A percentile compares a stretch with the other conserved stretches of the same genome.
phyloP scores from a whole-genome alignment of 1,140 invertebrate genomes.

The Bactericera cockerelli region DNA sequence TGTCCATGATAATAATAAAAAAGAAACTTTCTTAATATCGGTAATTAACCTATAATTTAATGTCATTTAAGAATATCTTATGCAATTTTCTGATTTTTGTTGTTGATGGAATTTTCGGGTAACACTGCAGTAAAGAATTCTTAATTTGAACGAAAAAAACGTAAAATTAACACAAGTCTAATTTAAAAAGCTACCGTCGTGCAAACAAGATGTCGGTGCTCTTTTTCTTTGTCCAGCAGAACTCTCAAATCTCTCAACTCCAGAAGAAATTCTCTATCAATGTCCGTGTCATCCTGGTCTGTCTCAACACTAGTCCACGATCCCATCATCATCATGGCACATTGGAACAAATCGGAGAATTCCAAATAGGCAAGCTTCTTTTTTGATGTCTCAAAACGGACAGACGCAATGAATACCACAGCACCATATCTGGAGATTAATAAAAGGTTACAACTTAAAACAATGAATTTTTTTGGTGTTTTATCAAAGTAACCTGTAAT shows the following conservation, averaged over 20 bases:
- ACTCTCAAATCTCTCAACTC: conserved; percentile 72
- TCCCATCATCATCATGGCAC: conserved; percentile 75
- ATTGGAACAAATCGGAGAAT: conserved; percentile 75
- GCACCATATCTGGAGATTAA: conserved; percentile 68
- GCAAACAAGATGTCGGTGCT: conserved; percentile 64
- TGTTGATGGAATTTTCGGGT: neutral
- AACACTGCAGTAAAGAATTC: too few relatives aligned
- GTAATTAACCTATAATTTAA: too few relatives aligned
- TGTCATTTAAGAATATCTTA: too few relatives aligned
- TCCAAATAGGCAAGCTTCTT: conserved; percentile 74
- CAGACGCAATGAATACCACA: conserved; percentile 79
- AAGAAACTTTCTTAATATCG: too few relatives aligned
- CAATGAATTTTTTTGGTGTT: too few relatives aligned
- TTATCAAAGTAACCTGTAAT: too few relatives aligned
- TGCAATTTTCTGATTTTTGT: conserved; percentile 15
- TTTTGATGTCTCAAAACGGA: conserved; percentile 86
- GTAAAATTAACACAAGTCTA: neutral
- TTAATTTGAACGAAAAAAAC: neutral
- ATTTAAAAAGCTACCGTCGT: neutral
- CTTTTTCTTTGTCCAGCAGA: conserved; percentile 77
- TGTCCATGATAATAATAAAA: too few relatives aligned
- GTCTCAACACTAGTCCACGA: conserved; percentile 62
- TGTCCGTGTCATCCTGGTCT: conserved; percentile 74
- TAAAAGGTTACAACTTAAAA: too few relatives aligned
- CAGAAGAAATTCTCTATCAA: conserved; percentile 80